Evolutionary conservation across 2,113 vertebrate species (phyloP).

Genomic region (Delphinapterus leucas): DNA sequence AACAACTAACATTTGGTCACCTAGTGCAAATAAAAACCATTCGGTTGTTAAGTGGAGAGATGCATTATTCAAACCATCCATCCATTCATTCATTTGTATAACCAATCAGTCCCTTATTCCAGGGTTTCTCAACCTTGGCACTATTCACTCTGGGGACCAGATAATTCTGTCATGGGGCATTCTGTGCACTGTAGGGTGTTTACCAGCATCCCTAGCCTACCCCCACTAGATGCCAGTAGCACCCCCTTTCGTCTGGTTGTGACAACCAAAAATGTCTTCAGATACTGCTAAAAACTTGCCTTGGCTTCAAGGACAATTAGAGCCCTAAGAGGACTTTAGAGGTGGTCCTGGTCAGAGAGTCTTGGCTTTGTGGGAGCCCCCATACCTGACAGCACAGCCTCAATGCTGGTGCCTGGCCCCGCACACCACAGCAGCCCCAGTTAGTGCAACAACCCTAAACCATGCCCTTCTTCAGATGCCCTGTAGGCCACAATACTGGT

Average conservation of each 20-base stretch:
- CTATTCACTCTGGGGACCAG: background rate
- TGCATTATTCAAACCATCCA: background rate
- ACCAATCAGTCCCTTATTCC: background rate
- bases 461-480: background rate
- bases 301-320: background rate
- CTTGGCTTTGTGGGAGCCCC: background rate
- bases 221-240: background rate
- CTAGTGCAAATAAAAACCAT: background rate
- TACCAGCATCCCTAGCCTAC: background rate
- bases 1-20: background rate
- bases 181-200: background rate
- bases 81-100: background rate
- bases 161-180: background rate
- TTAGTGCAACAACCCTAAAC: background rate
- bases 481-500: background rate
- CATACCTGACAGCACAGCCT: accelerated
- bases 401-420: background rate
- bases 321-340: background rate
- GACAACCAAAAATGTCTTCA: background rate
- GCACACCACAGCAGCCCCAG: background rate
- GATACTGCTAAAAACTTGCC: background rate
- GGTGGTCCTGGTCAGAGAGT: no score
- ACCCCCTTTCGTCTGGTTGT: background rate
- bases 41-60: background rate
- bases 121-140: background rate